phyloP scores from a whole-genome alignment of 2,888 invertebrate genomes.

The Nowickia ferox region DNA sequence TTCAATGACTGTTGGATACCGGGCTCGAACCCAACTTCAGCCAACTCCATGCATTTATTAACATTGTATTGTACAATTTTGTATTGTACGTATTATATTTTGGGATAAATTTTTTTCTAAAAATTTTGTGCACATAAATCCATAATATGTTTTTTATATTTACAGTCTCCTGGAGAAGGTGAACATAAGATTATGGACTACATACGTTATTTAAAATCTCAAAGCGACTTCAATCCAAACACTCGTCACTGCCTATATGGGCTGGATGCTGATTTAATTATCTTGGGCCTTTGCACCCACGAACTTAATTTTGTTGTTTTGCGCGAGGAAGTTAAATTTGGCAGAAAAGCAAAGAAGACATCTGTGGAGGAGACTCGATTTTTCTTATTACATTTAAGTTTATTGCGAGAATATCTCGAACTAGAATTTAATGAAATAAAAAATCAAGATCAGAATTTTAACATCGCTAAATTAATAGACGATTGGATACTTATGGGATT shows the following conservation, averaged over 20 bases:
- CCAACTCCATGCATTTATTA: too few species aligned
- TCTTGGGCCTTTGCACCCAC: constrained; percentile 97
- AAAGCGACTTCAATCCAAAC: constrained; percentile 93
- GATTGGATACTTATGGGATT: constrained; percentile 99
- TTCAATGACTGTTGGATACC: too few species aligned
- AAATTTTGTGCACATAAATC: too few species aligned
- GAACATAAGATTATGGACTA: constrained; percentile 99
- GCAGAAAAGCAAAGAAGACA: constrained; percentile 87
- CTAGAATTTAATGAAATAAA: constrained; percentile 92
- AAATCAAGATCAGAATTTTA: constrained; percentile 87
- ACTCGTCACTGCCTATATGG: constrained; percentile 98
- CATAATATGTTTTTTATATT: constrained; percentile 59
- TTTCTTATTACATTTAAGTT: constrained; percentile 94
- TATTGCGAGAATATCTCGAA: constrained; percentile 96
- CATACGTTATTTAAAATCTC: constrained; percentile 93
- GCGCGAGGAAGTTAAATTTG: constrained; percentile 95
- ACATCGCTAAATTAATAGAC: constrained; percentile 96
- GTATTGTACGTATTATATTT: too few species aligned
- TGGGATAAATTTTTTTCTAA: too few species aligned
- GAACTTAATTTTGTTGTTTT: constrained; percentile 97
- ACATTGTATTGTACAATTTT: too few species aligned
- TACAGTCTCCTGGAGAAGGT: constrained; percentile 96
- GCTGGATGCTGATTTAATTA: constrained; percentile 98
- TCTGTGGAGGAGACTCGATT: constrained; percentile 96
- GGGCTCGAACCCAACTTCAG: too few species aligned